A percentile compares a stretch with the other conserved stretches of the same genome.
Conservation (phyloP, 2,888 invertebrate species). For the Stenotaenia linearis region DNA sequence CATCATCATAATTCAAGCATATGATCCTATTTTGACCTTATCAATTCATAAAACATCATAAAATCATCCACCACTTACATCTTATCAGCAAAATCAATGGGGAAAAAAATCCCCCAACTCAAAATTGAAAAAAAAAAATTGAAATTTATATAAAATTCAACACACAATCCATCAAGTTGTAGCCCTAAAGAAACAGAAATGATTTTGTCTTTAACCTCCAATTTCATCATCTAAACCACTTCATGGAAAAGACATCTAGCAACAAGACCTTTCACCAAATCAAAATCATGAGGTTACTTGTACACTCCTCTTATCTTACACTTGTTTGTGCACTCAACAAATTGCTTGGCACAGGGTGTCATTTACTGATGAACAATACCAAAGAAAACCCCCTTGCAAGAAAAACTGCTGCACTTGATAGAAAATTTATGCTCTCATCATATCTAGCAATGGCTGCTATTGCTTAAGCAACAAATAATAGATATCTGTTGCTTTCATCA, state of each 20-base stretch:
- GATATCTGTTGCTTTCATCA: not conserved
- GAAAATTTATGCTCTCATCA: not conserved
- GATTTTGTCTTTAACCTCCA: not conserved
- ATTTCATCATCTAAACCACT: not conserved
- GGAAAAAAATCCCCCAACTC: not conserved
- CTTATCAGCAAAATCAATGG: not conserved
- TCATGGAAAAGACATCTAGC: not conserved
- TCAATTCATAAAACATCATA: not conserved
- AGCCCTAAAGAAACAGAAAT: not conserved
- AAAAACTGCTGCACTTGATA: not conserved
- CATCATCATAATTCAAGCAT: too few species aligned
- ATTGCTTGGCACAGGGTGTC: slow-evolving; percentile 19
- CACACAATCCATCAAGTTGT: not conserved
- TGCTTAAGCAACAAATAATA: not conserved
- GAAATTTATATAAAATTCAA: not conserved
- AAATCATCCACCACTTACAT: not conserved
- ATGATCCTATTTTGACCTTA: not conserved
- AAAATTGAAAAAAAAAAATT: not conserved
- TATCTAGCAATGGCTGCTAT: not conserved
- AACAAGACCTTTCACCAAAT: slow-evolving; percentile 11
- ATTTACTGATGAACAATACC: slow-evolving; percentile 11
- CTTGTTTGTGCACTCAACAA: slow-evolving; percentile 19
- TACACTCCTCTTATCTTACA: not conserved
- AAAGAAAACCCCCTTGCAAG: not conserved
- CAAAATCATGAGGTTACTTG: slow-evolving; percentile 15